These are phyloP conservation scores for Barypeithes pellucidus DNA, from an alignment of 2,888 invertebrate species.

Conservation along the genomic window DNA sequence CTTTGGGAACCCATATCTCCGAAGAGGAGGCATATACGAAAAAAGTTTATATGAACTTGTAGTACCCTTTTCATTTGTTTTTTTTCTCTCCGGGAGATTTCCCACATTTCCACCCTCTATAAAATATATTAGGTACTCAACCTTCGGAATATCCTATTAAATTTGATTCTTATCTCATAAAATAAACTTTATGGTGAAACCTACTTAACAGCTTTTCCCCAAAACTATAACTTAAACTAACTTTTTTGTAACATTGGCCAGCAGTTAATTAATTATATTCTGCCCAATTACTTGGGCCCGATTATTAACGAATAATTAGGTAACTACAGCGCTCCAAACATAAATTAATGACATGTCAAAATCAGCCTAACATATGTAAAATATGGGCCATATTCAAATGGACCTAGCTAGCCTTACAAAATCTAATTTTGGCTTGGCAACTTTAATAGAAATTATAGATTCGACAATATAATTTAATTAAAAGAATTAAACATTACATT, in stretches of 20 bases:
- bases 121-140: too few species aligned
- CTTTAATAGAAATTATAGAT: conserved; percentile 20
- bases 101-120: too few species aligned
- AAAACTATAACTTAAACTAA: conserved; percentile 10
- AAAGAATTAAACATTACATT: not conserved
- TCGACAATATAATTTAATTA: conserved; percentile 1
- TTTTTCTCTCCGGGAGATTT: too few species aligned
- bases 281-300: conserved; percentile 40
- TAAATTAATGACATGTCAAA: conserved; percentile 49
- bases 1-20: too few species aligned
- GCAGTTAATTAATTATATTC: conserved; percentile 46
- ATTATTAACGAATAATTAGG: conserved; percentile 51
- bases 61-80: too few species aligned
- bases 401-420: conserved; percentile 20
- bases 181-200: too few species aligned
- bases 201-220: too few species aligned
- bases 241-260: not conserved
- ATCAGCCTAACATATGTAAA: conserved; percentile 45
- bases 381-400: conserved; percentile 43
- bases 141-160: too few species aligned
- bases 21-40: too few species aligned
- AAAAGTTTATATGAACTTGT: too few species aligned
- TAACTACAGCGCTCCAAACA: conserved; percentile 36
- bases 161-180: too few species aligned
- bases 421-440: conserved; percentile 18